phyloP scores from a whole-genome alignment of 2,888 invertebrate species.

The Hypolimnas misippus region DNA sequence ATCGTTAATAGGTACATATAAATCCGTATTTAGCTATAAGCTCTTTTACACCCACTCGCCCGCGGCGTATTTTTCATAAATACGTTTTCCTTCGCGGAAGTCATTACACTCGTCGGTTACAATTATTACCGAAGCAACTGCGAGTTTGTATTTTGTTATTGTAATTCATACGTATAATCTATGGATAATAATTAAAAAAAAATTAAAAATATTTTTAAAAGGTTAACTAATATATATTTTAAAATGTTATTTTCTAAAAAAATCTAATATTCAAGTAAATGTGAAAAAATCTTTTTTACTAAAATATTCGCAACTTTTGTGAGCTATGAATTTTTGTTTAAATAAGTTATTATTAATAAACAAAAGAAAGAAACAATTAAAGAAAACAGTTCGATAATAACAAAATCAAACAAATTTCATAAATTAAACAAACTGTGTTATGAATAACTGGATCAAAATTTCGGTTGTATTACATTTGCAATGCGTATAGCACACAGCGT shows the following conservation, averaged over 20 bases:
- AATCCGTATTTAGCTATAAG: conserved; percentile 17
- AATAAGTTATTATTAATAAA: too few relatives aligned
- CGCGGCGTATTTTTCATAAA: conserved; percentile 10
- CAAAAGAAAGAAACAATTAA: background rate
- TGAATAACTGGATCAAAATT: conserved; percentile 40
- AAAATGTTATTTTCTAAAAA: too few relatives aligned
- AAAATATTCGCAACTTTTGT: too few relatives aligned
- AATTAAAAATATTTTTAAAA: too few relatives aligned
- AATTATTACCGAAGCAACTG: background rate
- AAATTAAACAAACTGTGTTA: conserved; percentile 35
- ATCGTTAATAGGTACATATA: conserved; percentile 39
- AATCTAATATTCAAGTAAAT: too few relatives aligned
- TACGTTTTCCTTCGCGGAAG: conserved; percentile 5
- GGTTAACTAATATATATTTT: too few relatives aligned
- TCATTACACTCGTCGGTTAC: background rate
- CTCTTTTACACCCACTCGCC: conserved; percentile 3
- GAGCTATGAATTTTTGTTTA: too few relatives aligned
- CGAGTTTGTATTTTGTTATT: background rate
- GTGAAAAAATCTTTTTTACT: too few relatives aligned
- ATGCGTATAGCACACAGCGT: conserved; percentile 48
- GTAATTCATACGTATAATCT: background rate
- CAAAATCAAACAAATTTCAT: background rate
- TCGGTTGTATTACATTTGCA: conserved; percentile 31
- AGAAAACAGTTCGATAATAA: background rate
- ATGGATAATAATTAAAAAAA: too few relatives aligned